These are phyloP conservation scores for Brenthis daphne DNA, from an alignment of 2,888 invertebrate species.

Conservation along the genomic window DNA sequence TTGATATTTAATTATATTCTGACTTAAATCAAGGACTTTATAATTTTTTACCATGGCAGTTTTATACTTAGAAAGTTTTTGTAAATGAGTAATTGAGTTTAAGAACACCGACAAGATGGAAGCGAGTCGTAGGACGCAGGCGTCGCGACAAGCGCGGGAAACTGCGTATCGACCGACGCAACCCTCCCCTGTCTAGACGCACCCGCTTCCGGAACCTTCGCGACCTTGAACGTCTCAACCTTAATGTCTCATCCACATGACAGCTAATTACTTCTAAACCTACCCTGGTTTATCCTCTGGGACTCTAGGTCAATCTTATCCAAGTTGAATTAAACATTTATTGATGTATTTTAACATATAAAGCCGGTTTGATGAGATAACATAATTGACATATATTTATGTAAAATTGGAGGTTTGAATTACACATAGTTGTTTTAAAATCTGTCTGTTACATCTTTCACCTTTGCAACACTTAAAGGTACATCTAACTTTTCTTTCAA, in stretches of 20 bases:
- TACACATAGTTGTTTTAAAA: background rate
- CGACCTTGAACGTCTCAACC: constrained; percentile 81
- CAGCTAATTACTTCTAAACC: constrained; percentile 53
- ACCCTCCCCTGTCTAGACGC: constrained; percentile 78
- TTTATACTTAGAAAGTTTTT: constrained; percentile 21
- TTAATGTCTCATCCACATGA: constrained; percentile 72
- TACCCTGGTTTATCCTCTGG: constrained; percentile 3
- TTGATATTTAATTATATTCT: no score
- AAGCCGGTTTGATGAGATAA: no score
- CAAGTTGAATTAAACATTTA: background rate
- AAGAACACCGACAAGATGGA: constrained; percentile 59
- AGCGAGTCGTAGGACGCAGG: constrained; percentile 68
- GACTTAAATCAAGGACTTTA: background rate
- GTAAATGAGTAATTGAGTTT: constrained; percentile 42
- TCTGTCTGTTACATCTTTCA: no score
- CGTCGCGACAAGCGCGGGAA: constrained; percentile 76
- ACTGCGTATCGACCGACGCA: constrained; percentile 78
- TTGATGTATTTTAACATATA: background rate
- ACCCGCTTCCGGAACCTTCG: constrained; percentile 80
- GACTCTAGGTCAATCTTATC: constrained; percentile 8
- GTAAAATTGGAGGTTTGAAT: background rate
- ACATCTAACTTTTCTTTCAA: no score
- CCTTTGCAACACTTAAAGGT: no score
- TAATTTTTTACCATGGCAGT: background rate
- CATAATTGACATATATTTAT: background rate